phyloP scores from a whole-genome alignment of 2,113 vertebrate species.

The Crotalus viridis region DNA sequence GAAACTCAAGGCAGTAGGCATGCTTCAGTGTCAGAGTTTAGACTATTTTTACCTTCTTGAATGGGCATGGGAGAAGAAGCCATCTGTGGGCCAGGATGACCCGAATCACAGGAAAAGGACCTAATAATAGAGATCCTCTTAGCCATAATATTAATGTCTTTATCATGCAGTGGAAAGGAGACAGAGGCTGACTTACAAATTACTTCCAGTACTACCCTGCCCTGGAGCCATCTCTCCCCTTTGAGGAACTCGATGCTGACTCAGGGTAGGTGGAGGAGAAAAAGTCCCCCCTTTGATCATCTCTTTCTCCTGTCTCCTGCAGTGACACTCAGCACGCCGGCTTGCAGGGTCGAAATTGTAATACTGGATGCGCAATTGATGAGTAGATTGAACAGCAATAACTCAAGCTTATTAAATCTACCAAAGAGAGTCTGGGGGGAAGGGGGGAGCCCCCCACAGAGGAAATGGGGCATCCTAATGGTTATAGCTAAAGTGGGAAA shows the following conservation, averaged over 20 bases:
- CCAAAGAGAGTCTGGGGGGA: not conserved
- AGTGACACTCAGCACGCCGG: not conserved
- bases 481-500: not conserved
- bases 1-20: too few species aligned
- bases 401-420: constrained; percentile 2
- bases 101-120: not conserved
- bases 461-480: not conserved
- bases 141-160: not conserved
- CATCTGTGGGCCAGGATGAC: not conserved
- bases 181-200: not conserved
- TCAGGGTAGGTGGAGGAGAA: not conserved
- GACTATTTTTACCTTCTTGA: not conserved
- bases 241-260: not conserved
- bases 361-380: not conserved
- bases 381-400: not conserved
- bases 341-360: not conserved
- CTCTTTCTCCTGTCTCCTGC: not conserved
- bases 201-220: too few species aligned
- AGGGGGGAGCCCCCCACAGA: not conserved
- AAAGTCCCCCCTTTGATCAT: not conserved
- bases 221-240: not conserved
- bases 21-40: not conserved
- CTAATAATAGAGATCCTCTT: not conserved
- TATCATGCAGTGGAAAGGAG: not conserved
- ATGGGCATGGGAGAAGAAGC: not conserved